Percentiles rank a stretch among this genome's conserved stretches.
Evolutionary conservation across 2,888 invertebrate species (phyloP).

Genomic region (Boloria selene): DNA sequence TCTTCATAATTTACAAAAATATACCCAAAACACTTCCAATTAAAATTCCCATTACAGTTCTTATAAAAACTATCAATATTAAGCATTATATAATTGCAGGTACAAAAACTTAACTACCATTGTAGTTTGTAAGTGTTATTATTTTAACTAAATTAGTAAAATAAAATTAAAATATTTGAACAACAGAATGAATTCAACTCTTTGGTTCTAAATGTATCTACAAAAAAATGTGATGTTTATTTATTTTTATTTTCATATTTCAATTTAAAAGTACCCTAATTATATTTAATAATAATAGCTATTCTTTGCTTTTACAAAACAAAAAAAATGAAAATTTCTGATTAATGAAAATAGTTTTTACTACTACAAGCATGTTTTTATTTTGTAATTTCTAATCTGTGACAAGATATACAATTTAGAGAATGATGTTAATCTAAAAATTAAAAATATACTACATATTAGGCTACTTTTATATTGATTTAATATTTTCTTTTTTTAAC

Average conservation of each 20-base stretch:
- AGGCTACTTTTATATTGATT: constrained; percentile 8
- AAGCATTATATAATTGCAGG: constrained; percentile 54
- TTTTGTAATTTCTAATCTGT: too few species aligned
- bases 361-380: too few species aligned
- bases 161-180: constrained; percentile 33
- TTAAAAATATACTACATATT: background rate
- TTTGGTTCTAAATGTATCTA: constrained; percentile 28
- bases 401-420: too few species aligned
- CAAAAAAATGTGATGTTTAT: constrained; percentile 14
- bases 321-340: too few species aligned
- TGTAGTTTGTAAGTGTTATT: constrained; percentile 32
- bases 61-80: constrained; percentile 32
- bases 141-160: constrained; percentile 23
- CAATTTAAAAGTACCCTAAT: too few species aligned
- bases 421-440: too few species aligned
- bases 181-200: constrained; percentile 27
- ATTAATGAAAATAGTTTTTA: too few species aligned
- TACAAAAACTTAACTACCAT: constrained; percentile 53
- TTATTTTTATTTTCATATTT: background rate
- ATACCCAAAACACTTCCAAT: constrained; percentile 3
- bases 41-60: constrained; percentile 11
- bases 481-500: background rate
- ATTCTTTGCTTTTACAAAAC: too few species aligned
- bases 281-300: too few species aligned
- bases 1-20: constrained; percentile 17